A percentile compares a stretch with the other conserved stretches of the same genome.
Conservation (phyloP, 2,888 invertebrate genomes). For the Taenaris catops region DNA sequence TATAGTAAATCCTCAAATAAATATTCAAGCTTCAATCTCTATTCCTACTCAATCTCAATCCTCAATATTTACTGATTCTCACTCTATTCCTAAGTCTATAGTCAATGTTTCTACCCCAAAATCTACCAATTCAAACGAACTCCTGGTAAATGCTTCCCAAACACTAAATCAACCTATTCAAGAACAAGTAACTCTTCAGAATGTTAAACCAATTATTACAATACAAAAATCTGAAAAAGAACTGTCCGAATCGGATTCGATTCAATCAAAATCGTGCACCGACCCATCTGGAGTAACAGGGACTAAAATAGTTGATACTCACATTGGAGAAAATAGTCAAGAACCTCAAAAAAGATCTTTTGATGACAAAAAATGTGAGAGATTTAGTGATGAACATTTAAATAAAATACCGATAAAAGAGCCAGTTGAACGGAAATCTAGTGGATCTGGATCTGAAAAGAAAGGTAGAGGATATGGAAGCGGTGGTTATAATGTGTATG, state of each 20-base stretch:
- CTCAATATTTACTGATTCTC: conserved; percentile 23
- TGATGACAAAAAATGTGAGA: conserved; percentile 59
- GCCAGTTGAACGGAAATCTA: conserved; percentile 66
- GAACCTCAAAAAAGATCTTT: conserved; percentile 44
- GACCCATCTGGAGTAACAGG: conserved; percentile 40
- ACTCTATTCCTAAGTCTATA: conserved; percentile 27
- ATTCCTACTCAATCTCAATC: conserved; percentile 27
- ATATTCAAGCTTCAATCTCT: conserved; percentile 21
- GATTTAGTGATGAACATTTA: conserved; percentile 53
- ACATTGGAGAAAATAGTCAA: conserved; percentile 43
- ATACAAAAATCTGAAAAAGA: conserved; percentile 60
- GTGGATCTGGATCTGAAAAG: conserved; percentile 70
- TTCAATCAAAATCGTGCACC: conserved; percentile 49
- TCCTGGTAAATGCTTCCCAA: conserved; percentile 35
- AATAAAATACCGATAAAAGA: conserved; percentile 71
- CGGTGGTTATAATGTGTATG: conserved; percentile 61
- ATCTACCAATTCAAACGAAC: conserved; percentile 34
- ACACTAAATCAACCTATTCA: conserved; percentile 40
- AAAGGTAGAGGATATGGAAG: conserved; percentile 72
- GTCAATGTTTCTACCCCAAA: conserved; percentile 37
- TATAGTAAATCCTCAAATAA: conserved; percentile 21
- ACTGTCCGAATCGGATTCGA: conserved; percentile 52
- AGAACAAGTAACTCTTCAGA: conserved; percentile 36
- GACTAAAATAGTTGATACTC: conserved; percentile 42
- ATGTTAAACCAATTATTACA: conserved; percentile 42